phyloP scores from a whole-genome alignment of 2,797 vertebrate species.

The Muscicapa striata region DNA sequence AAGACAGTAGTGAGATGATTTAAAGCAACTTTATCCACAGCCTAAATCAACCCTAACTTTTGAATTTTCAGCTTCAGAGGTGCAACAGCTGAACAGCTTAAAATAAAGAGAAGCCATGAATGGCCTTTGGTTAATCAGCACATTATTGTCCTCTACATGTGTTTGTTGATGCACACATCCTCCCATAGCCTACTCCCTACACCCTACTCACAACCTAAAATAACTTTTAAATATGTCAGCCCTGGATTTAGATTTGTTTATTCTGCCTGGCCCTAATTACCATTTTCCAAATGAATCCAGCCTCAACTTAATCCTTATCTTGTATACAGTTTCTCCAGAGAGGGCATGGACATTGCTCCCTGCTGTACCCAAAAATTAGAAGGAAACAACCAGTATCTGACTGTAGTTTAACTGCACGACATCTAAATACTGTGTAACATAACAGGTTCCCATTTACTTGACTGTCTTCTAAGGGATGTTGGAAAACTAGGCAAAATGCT shows the following conservation, averaged over 20 bases:
- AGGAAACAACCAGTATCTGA: not conserved
- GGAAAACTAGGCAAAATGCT: not conserved
- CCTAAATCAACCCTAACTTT: not conserved
- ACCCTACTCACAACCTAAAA: not conserved
- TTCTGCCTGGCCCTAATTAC: not conserved
- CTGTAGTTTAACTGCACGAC: not conserved
- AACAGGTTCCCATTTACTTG: not conserved
- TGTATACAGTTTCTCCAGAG: not conserved
- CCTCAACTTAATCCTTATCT: not conserved
- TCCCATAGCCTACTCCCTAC: not conserved
- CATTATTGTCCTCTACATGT: accelerated
- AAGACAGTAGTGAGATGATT: not conserved
- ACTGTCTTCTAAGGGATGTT: not conserved
- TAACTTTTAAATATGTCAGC: not conserved
- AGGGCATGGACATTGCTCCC: not conserved
- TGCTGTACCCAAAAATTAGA: not conserved
- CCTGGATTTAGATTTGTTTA: not conserved
- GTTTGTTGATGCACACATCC: not conserved
- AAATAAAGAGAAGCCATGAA: not conserved
- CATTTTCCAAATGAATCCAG: not conserved
- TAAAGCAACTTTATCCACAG: not conserved
- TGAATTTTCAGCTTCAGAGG: not conserved
- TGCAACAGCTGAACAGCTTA: not conserved
- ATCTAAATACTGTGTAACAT: not conserved
- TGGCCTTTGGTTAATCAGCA: not conserved